phyloP scores from a whole-genome alignment of 2,113 vertebrate genomes.

The Serinus canaria region DNA sequence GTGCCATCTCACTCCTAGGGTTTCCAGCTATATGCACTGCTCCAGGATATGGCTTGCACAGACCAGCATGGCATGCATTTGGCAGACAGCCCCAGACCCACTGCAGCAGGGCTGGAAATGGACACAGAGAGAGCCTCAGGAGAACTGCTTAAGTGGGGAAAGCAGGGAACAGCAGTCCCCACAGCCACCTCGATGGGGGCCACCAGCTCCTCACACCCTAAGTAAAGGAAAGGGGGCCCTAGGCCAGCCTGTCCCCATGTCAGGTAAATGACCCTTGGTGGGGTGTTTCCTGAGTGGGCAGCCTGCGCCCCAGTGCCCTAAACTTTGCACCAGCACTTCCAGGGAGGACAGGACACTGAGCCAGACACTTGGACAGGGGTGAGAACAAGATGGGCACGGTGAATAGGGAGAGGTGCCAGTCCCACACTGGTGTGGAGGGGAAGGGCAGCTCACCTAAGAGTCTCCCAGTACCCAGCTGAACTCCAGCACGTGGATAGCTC shows the following conservation, averaged over 20 bases:
- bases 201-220: not conserved
- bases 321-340: not conserved
- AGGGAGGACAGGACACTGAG: not conserved
- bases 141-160: not conserved
- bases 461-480: not conserved
- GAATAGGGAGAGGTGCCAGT: not conserved
- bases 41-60: not conserved
- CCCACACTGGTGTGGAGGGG: not conserved
- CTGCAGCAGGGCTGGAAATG: not conserved
- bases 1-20: not conserved
- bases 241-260: not conserved
- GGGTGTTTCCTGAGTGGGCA: not conserved
- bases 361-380: not conserved
- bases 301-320: too few species aligned
- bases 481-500: not conserved
- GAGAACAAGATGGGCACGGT: not conserved
- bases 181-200: fast-evolving
- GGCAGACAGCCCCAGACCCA: not conserved
- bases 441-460: not conserved
- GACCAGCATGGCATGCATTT: not conserved
- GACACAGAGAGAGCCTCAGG: not conserved
- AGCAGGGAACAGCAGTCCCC: not conserved
- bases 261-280: not conserved
- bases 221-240: not conserved
- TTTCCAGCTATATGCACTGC: not conserved